Conservation (phyloP, 2,797 vertebrate species). For the Heteromormyrus szaboi region DNA sequence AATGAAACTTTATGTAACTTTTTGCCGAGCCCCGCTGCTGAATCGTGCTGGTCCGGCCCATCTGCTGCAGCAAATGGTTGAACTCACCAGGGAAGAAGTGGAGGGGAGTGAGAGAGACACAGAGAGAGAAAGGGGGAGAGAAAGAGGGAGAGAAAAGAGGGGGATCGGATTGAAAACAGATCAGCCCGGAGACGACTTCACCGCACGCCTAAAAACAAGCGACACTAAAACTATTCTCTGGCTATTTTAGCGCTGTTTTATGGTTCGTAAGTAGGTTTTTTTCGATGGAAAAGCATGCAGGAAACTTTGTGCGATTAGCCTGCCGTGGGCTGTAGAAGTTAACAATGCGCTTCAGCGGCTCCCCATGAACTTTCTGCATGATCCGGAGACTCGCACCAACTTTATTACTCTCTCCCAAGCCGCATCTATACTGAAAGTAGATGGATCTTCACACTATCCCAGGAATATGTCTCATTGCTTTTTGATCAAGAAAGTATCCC, state of each 20-base stretch:
- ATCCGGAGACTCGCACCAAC: slow-evolving; percentile 37
- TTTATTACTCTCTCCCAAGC: slow-evolving; percentile 28
- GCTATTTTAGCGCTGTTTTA: slow-evolving; percentile 4
- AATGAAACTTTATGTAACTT: slow-evolving; percentile 57
- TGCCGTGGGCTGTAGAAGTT: slow-evolving; percentile 65
- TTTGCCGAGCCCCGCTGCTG: slow-evolving; percentile 39
- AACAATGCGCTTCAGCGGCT: slow-evolving; percentile 43
- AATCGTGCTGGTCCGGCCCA: slow-evolving; percentile 60
- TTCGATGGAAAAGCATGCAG: slow-evolving; percentile 19
- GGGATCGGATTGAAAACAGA: slow-evolving; percentile 72
- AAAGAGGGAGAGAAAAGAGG: slow-evolving; percentile 36
- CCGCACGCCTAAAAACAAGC: slow-evolving; percentile 47
- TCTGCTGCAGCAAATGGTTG: slow-evolving; percentile 66
- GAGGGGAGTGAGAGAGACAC: slow-evolving; percentile 36
- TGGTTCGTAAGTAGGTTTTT: slow-evolving; percentile 13
- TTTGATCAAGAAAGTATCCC: slow-evolving; percentile 24
- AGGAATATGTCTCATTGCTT: slow-evolving; percentile 38
- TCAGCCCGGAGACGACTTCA: slow-evolving; percentile 57
- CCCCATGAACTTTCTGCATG: slow-evolving; percentile 45
- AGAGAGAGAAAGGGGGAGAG: slow-evolving; percentile 34
- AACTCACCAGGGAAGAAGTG: slow-evolving; percentile 55
- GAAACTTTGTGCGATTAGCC: slow-evolving; percentile 30
- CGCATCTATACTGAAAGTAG: slow-evolving; percentile 29
- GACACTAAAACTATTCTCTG: slow-evolving; percentile 32
- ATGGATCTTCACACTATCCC: slow-evolving; percentile 43